phyloP scores from a whole-genome alignment of 2,113 vertebrate genomes.

The Sander lucioperca region DNA sequence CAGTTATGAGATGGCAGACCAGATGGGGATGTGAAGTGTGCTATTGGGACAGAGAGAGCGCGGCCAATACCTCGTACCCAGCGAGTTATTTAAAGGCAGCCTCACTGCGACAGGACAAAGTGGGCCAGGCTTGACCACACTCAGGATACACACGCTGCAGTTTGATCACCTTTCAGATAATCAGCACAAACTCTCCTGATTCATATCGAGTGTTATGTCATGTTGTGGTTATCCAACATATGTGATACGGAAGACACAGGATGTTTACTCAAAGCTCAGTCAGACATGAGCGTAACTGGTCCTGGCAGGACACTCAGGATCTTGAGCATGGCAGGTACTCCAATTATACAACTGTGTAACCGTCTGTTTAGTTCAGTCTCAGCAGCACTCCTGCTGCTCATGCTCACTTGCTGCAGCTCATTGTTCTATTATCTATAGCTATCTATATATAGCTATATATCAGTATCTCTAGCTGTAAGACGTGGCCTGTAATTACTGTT shows the following conservation, averaged over 20 bases:
- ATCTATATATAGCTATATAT: neutral
- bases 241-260: conserved; percentile 9
- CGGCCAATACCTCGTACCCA: conserved; percentile 31
- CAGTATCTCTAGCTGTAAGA: neutral
- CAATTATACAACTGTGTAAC: conserved; percentile 40
- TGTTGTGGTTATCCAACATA: conserved; percentile 4
- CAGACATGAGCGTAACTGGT: neutral
- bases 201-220: conserved; percentile 31
- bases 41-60: conserved; percentile 42
- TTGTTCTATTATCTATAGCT: conserved; percentile 29
- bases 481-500: neutral
- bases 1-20: conserved; percentile 49
- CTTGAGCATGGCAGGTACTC: conserved; percentile 45
- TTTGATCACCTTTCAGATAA: conserved; percentile 47
- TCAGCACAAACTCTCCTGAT: conserved; percentile 18
- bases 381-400: conserved; percentile 35
- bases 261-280: conserved; percentile 36
- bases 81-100: conserved; percentile 75
- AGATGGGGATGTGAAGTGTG: conserved; percentile 61
- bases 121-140: conserved; percentile 60
- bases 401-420: conserved; percentile 18
- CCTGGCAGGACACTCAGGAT: conserved; percentile 42
- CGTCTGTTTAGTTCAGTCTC: conserved; percentile 41
- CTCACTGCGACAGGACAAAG: conserved; percentile 64
- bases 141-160: conserved; percentile 18